phyloP scores from a whole-genome alignment of 1,140 invertebrate species.

The Hyles vespertilio region DNA sequence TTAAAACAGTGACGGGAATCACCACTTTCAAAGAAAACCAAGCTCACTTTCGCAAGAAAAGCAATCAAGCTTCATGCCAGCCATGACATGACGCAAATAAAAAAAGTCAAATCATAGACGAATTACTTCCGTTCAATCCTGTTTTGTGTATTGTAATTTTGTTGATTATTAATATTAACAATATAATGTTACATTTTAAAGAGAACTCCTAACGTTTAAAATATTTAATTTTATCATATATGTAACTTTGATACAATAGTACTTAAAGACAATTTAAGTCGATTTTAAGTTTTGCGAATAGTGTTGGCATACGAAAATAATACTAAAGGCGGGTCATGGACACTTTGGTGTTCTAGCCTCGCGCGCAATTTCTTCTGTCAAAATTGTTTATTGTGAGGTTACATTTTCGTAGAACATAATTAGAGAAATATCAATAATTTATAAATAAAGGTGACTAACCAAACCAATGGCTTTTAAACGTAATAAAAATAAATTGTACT shows the following conservation, averaged over 20 bases:
- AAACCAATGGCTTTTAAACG: neutral
- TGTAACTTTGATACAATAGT: no score
- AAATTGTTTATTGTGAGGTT: slow-evolving; percentile 66
- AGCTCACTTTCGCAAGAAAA: slow-evolving; percentile 67
- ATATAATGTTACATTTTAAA: no score
- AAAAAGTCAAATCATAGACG: slow-evolving; percentile 12
- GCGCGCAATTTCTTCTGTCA: slow-evolving; percentile 66
- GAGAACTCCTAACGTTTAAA: no score
- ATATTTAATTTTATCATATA: no score
- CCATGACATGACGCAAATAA: slow-evolving; percentile 62
- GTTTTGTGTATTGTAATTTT: no score
- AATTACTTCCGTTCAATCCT: no score
- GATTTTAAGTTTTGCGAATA: no score
- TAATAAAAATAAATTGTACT: neutral
- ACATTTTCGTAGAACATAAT: slow-evolving; percentile 11
- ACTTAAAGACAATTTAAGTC: no score
- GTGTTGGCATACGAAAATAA: no score
- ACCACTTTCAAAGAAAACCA: slow-evolving; percentile 63
- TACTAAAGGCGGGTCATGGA: neutral
- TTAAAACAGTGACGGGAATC: slow-evolving; percentile 42
- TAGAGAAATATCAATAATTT: slow-evolving; percentile 11
- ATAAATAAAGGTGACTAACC: neutral
- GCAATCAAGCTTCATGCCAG: slow-evolving; percentile 67
- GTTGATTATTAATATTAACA: no score
- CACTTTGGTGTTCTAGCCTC: slow-evolving; percentile 26